phyloP scores from a whole-genome alignment of 2,113 vertebrate species.

The Halcyon senegalensis region DNA sequence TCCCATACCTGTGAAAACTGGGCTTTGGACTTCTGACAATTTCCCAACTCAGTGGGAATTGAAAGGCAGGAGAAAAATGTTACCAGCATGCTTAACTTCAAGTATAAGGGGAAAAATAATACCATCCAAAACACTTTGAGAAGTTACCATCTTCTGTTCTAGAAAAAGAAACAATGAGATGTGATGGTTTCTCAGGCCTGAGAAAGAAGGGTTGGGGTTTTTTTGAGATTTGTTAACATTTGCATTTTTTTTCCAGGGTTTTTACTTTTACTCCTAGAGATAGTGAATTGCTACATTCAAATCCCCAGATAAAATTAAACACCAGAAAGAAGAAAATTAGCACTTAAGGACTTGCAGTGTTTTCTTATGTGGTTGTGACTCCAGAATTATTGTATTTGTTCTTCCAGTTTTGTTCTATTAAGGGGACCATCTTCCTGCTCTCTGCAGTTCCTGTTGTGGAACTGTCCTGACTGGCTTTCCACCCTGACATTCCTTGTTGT shows the following conservation, averaged over 20 bases:
- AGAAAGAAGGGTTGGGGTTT: rapidly evolving
- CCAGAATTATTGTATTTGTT: not conserved
- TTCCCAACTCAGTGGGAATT: not conserved
- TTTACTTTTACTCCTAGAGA: not conserved
- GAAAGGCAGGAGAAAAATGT: not conserved
- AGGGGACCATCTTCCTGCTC: not conserved
- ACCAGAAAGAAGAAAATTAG: not conserved
- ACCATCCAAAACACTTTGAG: not conserved
- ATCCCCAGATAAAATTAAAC: not conserved
- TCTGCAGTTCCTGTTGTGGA: not conserved
- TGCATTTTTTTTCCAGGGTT: not conserved
- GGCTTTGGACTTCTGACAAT: not conserved
- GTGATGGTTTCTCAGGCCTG: conserved; percentile 1
- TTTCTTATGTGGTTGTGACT: not conserved
- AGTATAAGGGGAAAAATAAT: not conserved
- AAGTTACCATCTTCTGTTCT: not conserved
- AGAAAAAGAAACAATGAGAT: not conserved
- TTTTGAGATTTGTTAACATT: not conserved
- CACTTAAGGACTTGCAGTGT: not conserved
- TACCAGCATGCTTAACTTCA: not conserved
- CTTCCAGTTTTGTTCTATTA: not conserved
- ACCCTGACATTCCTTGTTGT: not conserved
- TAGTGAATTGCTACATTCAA: not conserved
- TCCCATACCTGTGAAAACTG: not conserved
- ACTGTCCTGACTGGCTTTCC: rapidly evolving